phyloP scores from a whole-genome alignment of 1,140 invertebrate genomes.

The Drosophila serrata region DNA sequence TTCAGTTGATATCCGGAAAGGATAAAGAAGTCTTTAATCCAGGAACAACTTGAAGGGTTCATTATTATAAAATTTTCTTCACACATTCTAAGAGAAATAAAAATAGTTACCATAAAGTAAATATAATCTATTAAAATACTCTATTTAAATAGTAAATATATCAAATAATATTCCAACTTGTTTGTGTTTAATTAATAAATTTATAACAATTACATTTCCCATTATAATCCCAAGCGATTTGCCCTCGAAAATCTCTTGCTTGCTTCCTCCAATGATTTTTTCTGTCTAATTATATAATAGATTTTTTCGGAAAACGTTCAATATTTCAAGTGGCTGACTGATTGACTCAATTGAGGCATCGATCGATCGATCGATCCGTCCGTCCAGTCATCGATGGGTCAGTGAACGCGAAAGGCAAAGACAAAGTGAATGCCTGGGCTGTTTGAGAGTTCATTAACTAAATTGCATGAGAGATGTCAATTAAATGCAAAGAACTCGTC shows the following conservation, averaged over 20 bases:
- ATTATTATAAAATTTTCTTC: not conserved
- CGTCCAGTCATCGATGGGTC: conserved; percentile 45
- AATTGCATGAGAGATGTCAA: conserved; percentile 71
- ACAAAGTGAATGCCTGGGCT: conserved; percentile 10
- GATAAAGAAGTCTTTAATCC: not conserved
- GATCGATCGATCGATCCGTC: conserved; percentile 21
- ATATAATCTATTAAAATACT: too few species aligned
- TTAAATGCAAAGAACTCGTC: conserved; percentile 58
- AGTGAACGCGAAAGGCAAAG: conserved; percentile 68
- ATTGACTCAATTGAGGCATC: conserved; percentile 58
- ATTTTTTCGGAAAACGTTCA: conserved; percentile 23
- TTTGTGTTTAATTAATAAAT: not conserved
- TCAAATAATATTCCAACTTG: not conserved
- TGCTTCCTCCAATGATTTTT: not conserved
- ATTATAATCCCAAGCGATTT: conserved; percentile 6
- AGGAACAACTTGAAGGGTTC: not conserved
- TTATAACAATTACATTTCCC: not conserved
- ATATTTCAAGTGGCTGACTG: conserved; percentile 50
- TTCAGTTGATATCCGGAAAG: conserved; percentile 14
- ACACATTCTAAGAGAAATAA: not conserved
- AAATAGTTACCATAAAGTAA: not conserved
- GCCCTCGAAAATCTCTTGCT: not conserved
- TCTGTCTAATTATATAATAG: conserved; percentile 35
- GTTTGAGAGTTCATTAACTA: conserved; percentile 64
- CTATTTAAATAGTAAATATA: not conserved